phyloP scores from a whole-genome alignment of 2,888 invertebrate species.

The Phorcus lineatus region DNA sequence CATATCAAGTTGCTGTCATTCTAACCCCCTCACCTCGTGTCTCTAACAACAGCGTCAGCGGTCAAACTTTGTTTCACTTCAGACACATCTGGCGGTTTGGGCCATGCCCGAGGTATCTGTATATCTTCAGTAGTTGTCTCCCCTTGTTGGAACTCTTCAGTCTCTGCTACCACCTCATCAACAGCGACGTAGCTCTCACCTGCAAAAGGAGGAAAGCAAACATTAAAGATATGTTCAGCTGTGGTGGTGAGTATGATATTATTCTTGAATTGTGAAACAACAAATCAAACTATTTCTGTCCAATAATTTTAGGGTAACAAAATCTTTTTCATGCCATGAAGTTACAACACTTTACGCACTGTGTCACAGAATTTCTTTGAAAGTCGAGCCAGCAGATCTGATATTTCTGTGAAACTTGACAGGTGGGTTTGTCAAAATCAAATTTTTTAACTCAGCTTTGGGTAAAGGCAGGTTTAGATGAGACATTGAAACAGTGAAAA shows the following conservation, averaged over 20 bases:
- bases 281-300: conserved; percentile 20
- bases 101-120: conserved; percentile 60
- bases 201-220: neutral
- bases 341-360: too few relatives aligned
- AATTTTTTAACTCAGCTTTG: too few relatives aligned
- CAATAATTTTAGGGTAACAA: too few relatives aligned
- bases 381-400: too few relatives aligned
- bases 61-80: conserved; percentile 35
- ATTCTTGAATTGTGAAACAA: conserved; percentile 6
- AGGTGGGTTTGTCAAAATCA: too few relatives aligned
- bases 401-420: too few relatives aligned
- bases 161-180: conserved; percentile 38
- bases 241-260: conserved; percentile 2
- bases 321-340: too few relatives aligned
- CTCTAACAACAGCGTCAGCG: conserved; percentile 43
- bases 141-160: conserved; percentile 43
- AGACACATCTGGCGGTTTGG: conserved; percentile 65
- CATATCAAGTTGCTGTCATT: too few relatives aligned
- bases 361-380: too few relatives aligned
- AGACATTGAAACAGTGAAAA: too few relatives aligned
- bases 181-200: conserved; percentile 26
- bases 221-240: neutral
- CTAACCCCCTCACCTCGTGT: conserved; percentile 34
- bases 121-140: conserved; percentile 45
- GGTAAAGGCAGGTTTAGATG: too few relatives aligned